Evolutionary conservation across 2,888 invertebrate species (phyloP), one percentile per base, ranked within the genome.

Genomic region (Harmothoe impar): DNA sequence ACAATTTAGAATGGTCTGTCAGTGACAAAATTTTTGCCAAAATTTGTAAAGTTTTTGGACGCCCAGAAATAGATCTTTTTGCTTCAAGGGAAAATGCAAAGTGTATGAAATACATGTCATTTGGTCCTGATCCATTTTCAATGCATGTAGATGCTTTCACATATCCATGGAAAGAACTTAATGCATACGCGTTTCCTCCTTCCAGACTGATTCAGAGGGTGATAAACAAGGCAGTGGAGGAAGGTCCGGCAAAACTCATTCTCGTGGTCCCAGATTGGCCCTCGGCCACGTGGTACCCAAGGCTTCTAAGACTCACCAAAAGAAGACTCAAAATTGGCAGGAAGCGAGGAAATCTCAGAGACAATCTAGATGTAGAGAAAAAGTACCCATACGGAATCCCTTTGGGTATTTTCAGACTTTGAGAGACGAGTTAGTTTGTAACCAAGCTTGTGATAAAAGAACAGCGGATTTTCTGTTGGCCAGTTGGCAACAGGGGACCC

Each of bases 231-330:
- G n/a, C 31, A 5, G 12, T 7, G 7, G 17, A 25, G n/a, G 81
- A 81, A 17, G 7, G 7, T 15, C n/a, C 72, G 81, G 33, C 10
- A 7, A 31, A 33, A 33, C 17, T n/a, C 12, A 15, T 81, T 31
- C 81, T 81, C 3, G 33, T 81, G 33, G 33, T 31, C 7, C 81
- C 81, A 33, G 81, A 81, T 35, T 81, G 81, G 81, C 33, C 81
- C 10, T 31, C 33, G 31, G 17, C 10, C 12, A 5, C 33, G 12
- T 81, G 81, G 81, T 81, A 81, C 81, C 3, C 31, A 31, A 35
- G 12, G 23, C 43, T 81, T 3, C 33, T 15, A 3, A 31, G 17
- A 25, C 10, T 10, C 7, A 23, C 81, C 29, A 10, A 31, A 31
- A 15, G 33, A 31, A 81, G 10, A 3, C 15, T 15, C 10, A 23